A percentile compares a stretch with the other conserved stretches of the same genome.
phyloP scores from a whole-genome alignment of 2,888 invertebrate genomes.

The Conus canariensis region DNA sequence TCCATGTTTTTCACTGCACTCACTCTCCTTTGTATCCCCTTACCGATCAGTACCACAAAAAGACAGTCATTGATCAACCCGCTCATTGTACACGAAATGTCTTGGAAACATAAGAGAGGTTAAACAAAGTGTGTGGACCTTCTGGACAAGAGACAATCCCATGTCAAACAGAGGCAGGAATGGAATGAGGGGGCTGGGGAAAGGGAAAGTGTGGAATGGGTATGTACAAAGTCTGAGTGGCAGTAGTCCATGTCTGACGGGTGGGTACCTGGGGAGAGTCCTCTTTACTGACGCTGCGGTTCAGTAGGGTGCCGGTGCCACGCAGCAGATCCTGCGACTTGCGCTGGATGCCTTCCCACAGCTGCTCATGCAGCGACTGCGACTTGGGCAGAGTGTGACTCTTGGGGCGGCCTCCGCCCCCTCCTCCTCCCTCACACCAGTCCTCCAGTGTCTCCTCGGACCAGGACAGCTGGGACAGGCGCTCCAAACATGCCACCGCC shows the following conservation, averaged over 20 bases:
- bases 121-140: no score
- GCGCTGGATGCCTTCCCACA: constrained; percentile 74
- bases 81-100: no score
- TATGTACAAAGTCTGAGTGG: neutral
- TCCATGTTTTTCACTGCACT: no score
- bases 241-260: neutral
- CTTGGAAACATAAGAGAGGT: no score
- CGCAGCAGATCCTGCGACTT: constrained; percentile 73
- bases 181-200: neutral
- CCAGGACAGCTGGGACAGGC: constrained; percentile 63
- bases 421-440: constrained; percentile 57
- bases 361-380: constrained; percentile 67
- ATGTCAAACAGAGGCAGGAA: neutral
- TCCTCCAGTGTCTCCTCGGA: constrained; percentile 72
- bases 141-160: no score
- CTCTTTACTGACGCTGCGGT: constrained; percentile 71
- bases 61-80: no score
- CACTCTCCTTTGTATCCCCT: no score
- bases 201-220: neutral
- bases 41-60: no score
- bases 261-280: constrained; percentile 55
- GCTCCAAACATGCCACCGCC: constrained; percentile 62
- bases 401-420: constrained; percentile 63
- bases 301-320: constrained; percentile 70
- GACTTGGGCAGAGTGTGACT: constrained; percentile 72